Evolutionary conservation across 2,113 vertebrate genomes (phyloP), one percentile per base, ranked within the genome.

Genomic region (Pelodiscus sinensis): DNA sequence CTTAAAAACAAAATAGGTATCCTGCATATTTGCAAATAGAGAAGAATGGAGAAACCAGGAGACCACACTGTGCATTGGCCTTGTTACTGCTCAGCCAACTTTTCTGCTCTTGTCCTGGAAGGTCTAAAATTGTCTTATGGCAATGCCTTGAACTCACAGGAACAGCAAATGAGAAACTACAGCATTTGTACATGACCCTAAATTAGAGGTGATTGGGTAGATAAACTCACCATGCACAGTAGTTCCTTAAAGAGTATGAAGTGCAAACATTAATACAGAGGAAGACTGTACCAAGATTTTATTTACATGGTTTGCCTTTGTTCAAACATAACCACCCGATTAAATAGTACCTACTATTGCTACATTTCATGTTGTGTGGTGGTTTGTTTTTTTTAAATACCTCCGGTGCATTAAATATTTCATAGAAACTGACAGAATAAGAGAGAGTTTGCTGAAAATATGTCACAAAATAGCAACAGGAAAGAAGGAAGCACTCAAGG

Each of bases 381-480:
- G 52, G 31, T 18, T 52, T 55, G 52, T 38, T 18, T 52, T 55
- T 52, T 35, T n/a, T 29, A 2, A 56, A 68, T 35, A 58, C 55
- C 55, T 84, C 54, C 55, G 50, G 31, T 65, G 44, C 82, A 91
- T 88, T 21, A 82, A 93, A n/a, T n/a, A 83, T 18, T 56, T 84
- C 57, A 60, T 22, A 88, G 62, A 85, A 94, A 52, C 78, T 92
- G 65, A 75, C 8, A 75, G 44, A 29, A 29, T 9, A 8, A 35
- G 56, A 93, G 88, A 84, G 24, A 81, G 13, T 80, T 60, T 84
- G 35, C 82, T 80, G 22, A 90, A 94, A 57, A 16, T 35, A n/a
- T 82, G 57, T 73, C 79, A 79, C 60, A 89, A 95, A 81, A 13
- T 25, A 86, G 51, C 89, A 88, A n/a, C n/a, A 86, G 62, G 73